Base-by-base conservation (phyloP, 2,113 vertebrate species). In the Panthera tigris region DNA sequence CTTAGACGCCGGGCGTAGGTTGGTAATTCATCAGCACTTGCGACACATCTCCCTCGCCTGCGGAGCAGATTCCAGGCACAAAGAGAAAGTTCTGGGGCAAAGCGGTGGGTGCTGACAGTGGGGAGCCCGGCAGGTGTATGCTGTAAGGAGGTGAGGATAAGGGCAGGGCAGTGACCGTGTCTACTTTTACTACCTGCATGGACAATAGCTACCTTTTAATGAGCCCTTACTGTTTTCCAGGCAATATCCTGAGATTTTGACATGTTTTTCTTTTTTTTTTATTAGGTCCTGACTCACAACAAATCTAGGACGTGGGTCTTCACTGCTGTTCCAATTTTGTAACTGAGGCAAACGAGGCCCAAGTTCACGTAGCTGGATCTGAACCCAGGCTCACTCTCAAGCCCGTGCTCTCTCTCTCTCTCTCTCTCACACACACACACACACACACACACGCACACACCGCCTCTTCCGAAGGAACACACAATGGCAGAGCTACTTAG, bases 1-100 rank as follows among this genome's bases (percentile, higher is more conserved):
- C 0, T 21, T 8, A 4, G 57, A 55, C 61, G 16, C 4, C 9
- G 4, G 36, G 6, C 6, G 11, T 50, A 21, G 31, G 39, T 3
- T 68, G 21, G 39, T 8, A 0, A 48, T 14, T 76, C 31, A 27
- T 45, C 36, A 27, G 25, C 61, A 33, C 39, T 45, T 66, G 8
- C 16, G 2, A 50, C 15, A 5, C 12, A 14, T 36, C 79, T 84
- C 19, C 0, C 31, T 29, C 66, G 69, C 45, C 31, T 76, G 39
- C 36, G 36, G 66, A 36, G n/a, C 45, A 12, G 27, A 45, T 45
- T 73, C 52, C 45, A 83, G 48, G 25, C 78, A 11, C 52, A 50
- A 16, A 45, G 31, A 68, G 31, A 61, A 33, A 33, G 33, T 1
- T 27, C 18, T 1, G 13, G 39, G 27, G 71, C 48, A 48, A 13